These are phyloP conservation scores for Macrostomum cliftonense DNA, from an alignment of 2,888 invertebrate species.

Conservation along the genomic window DNA sequence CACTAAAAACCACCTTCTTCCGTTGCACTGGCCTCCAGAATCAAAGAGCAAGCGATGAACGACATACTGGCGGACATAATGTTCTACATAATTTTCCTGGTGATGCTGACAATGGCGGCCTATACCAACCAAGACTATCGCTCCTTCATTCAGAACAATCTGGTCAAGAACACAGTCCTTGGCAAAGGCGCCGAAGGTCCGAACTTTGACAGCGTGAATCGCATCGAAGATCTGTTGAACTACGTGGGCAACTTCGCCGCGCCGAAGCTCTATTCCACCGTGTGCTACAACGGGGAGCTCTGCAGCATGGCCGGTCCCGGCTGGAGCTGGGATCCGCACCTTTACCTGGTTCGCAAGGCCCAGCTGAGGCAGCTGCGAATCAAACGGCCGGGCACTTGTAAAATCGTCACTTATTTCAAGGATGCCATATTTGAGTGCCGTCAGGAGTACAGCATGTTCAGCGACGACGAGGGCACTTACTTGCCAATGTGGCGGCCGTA, in stretches of 20 bases:
- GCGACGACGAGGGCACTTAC: neutral
- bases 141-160: constrained; percentile 14
- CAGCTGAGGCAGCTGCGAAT: constrained; percentile 6
- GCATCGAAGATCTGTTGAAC: no score
- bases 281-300: constrained; percentile 9
- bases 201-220: no score
- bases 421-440: neutral
- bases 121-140: constrained; percentile 18
- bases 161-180: constrained; percentile 14
- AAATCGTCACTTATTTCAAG: no score
- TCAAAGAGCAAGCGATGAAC: constrained; percentile 18
- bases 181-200: no score
- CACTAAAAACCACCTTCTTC: no score
- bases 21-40: constrained; percentile 9
- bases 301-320: neutral
- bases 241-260: no score
- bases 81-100: constrained; percentile 18
- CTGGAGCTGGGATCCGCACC: constrained; percentile 3
- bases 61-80: constrained; percentile 17
- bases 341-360: neutral
- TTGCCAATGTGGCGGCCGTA: constrained; percentile 1
- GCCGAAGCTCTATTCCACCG: constrained; percentile 10
- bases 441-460: constrained; percentile 1
- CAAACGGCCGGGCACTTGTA: no score
- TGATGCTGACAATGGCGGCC: constrained; percentile 17